Evolutionary conservation across 1,140 invertebrate genomes (phyloP).

Genomic region (Philopotamus ludificatus): DNA sequence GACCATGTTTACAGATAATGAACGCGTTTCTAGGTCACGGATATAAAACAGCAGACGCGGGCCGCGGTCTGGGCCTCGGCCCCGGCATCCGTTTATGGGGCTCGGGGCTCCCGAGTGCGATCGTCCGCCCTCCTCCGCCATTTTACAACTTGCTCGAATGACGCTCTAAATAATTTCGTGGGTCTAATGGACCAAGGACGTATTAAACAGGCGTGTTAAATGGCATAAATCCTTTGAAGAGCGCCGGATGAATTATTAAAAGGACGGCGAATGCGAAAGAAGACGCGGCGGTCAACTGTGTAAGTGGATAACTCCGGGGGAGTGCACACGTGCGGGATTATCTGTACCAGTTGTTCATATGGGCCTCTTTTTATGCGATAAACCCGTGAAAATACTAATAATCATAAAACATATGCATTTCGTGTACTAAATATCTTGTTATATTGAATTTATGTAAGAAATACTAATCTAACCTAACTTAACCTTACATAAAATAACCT

Average conservation of each 20-base stretch:
- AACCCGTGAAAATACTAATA: too few relatives aligned
- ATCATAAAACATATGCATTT: too few relatives aligned
- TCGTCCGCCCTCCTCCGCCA: neutral
- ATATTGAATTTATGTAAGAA: too few relatives aligned
- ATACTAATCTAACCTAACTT: too few relatives aligned
- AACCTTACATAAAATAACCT: too few relatives aligned
- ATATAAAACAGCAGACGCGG: neutral
- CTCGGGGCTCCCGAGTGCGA: conserved; percentile 1
- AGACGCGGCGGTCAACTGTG: neutral
- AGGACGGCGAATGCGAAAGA: conserved; percentile 1
- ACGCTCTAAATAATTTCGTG: conserved; percentile 27
- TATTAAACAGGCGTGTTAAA: conserved; percentile 15
- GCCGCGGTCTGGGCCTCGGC: neutral
- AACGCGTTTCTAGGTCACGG: too few relatives aligned
- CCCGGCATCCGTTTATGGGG: too few relatives aligned
- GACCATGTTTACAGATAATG: neutral
- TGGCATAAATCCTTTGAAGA: conserved; percentile 26
- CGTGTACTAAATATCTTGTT: too few relatives aligned
- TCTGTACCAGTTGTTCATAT: conserved; percentile 1
- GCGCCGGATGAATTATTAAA: conserved; percentile 13
- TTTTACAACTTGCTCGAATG: conserved; percentile 16
- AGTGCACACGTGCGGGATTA: too few relatives aligned
- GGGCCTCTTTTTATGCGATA: too few relatives aligned
- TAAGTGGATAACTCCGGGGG: conserved; percentile 10
- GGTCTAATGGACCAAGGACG: conserved; percentile 10